phyloP scores from a whole-genome alignment of 2,113 vertebrate species.

The Daubentonia madagascariensis region DNA sequence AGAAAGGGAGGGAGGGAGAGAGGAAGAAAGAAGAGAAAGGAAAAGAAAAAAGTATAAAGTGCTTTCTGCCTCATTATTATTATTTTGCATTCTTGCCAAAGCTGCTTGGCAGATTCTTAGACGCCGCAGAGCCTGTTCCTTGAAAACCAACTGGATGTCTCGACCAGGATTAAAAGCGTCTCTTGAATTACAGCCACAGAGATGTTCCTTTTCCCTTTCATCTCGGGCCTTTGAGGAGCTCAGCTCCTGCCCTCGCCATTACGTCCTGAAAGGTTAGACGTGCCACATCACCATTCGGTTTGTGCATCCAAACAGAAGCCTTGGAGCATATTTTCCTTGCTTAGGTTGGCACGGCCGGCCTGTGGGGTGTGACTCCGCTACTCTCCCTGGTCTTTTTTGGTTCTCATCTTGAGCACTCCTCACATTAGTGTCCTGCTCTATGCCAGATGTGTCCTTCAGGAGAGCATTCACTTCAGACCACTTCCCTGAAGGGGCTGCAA shows the following conservation, averaged over 20 bases:
- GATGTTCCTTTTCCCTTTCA: conserved; percentile 61
- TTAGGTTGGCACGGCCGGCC: conserved; percentile 47
- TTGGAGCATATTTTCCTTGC: conserved; percentile 35
- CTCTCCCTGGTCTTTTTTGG: conserved; percentile 9
- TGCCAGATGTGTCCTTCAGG: conserved; percentile 38
- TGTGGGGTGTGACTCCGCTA: conserved; percentile 38
- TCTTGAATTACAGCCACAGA: conserved; percentile 62
- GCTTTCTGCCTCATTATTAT: not conserved
- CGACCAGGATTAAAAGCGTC: conserved; percentile 52
- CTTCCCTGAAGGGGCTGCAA: conserved; percentile 37
- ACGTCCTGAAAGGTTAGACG: conserved; percentile 53
- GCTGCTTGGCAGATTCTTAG: conserved; percentile 45
- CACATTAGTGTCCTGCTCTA: conserved; percentile 54
- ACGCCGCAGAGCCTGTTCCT: conserved; percentile 26
- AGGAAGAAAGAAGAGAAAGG: not conserved
- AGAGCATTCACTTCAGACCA: conserved; percentile 14
- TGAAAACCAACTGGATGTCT: conserved; percentile 63
- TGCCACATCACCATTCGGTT: conserved; percentile 53
- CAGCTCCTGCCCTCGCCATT: not conserved
- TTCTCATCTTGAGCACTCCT: conserved; percentile 16
- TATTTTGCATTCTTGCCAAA: conserved; percentile 35
- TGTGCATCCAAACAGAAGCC: conserved; percentile 70
- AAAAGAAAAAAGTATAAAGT: not conserved
- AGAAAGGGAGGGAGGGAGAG: not conserved
- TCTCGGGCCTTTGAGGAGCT: conserved; percentile 37